These are phyloP conservation scores for Lagria hirta DNA, from an alignment of 2,888 invertebrate genomes.

Conservation along the genomic window DNA sequence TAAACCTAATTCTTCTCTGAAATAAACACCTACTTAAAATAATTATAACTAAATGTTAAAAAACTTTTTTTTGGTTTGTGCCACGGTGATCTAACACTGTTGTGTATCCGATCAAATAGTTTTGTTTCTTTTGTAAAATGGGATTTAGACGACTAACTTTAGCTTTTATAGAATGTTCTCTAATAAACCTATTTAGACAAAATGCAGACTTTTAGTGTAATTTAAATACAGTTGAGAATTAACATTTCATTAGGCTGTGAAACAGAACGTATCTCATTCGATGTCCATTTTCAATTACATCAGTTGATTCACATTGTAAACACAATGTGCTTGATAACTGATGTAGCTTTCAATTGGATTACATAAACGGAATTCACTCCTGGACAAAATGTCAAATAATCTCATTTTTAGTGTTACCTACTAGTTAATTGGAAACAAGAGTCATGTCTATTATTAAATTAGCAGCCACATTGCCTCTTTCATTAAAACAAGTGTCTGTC, in stretches of 20 bases:
- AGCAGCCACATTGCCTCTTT: too few species aligned
- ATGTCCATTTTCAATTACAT: conserved; percentile 15
- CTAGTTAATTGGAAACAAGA: conserved; percentile 3
- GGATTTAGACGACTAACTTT: not conserved
- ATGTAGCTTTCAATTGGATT: conserved; percentile 8
- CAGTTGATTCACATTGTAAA: conserved; percentile 9
- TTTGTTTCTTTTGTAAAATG: not conserved
- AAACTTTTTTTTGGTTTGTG: not conserved
- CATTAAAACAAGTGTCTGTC: too few species aligned
- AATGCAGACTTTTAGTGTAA: too few species aligned
- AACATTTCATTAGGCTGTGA: too few species aligned
- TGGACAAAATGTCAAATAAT: conserved; percentile 10
- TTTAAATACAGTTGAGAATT: too few species aligned
- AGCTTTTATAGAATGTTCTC: not conserved
- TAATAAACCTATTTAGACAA: not conserved
- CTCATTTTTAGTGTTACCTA: conserved; percentile 2
- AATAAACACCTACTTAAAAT: conserved; percentile 42
- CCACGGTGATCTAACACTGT: not conserved
- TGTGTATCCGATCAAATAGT: not conserved
- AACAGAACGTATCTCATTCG: conserved; percentile 14
- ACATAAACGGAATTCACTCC: conserved; percentile 5
- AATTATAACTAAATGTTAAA: conserved; percentile 30
- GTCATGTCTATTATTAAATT: too few species aligned
- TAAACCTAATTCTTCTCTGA: conserved; percentile 41
- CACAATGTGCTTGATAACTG: conserved; percentile 13